These are phyloP conservation scores for Riparia riparia DNA, from an alignment of 2,113 vertebrate genomes.

Conservation along the genomic window DNA sequence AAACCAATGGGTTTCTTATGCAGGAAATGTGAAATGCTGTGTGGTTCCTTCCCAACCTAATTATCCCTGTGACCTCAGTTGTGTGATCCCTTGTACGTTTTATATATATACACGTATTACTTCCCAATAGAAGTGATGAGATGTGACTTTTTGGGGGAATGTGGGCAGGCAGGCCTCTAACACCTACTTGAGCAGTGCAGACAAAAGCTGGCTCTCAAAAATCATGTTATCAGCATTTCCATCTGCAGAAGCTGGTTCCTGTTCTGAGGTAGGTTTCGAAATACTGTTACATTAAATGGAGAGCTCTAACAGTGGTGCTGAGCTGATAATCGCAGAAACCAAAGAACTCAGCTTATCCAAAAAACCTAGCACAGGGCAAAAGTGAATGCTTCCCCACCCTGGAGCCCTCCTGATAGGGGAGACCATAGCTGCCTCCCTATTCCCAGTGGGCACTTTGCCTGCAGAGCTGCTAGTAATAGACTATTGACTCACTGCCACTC, in stretches of 20 bases:
- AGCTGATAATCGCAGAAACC: not conserved
- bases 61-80: not conserved
- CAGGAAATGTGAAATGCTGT: not conserved
- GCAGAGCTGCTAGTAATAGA: not conserved
- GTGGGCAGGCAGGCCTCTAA: too few species aligned
- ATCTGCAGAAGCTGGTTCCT: too few species aligned
- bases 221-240: too few species aligned
- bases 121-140: too few species aligned
- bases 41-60: not conserved
- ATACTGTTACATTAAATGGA: not conserved
- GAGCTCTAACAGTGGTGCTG: not conserved
- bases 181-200: too few species aligned
- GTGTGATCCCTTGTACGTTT: not conserved
- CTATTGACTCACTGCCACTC: slow-evolving; percentile 5
- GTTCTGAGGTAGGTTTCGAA: too few species aligned
- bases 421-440: not conserved
- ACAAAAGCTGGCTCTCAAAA: too few species aligned
- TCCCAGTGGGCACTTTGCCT: not conserved
- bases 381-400: not conserved
- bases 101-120: too few species aligned
- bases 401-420: not conserved
- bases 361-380: not conserved
- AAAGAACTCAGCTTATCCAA: not conserved
- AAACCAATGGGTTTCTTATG: not conserved
- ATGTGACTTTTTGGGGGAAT: too few species aligned